Evolutionary conservation across 1,140 invertebrate species (phyloP), one percentile per base, ranked within the genome.

Genomic region (Zaprionus vittiger): DNA sequence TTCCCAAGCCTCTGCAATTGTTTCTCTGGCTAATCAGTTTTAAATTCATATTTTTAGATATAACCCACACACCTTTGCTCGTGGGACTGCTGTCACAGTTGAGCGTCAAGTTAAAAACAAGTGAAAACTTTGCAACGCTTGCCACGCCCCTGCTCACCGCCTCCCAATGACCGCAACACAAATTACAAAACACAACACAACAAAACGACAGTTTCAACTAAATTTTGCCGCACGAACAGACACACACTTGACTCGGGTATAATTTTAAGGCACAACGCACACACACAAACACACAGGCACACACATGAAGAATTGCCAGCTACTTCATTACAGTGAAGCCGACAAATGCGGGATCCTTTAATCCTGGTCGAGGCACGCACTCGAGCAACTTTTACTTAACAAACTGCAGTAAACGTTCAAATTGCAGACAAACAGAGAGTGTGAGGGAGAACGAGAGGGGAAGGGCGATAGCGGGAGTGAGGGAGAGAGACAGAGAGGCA

Each of bases 381-480:
- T 57, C 54, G 67, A 49, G n/a, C 57, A 89, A 90, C 81, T 89
- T 89, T 89, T 79, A 80, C 74, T 83, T 79, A 84, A 84, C 71
- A 76, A 84, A 83, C 55, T 80, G 83, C 80, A 87, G 77, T 86
- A 87, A 86, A 73, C 75, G 74, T 67, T 81, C 64, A 82, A 79
- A 83, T 87, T 83, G 64, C 77, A 74, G 61, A 56, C 55, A 57
- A 31, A 56, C 49, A 66, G 11, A 26, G 20, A 14, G 47, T 4
- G n/a, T 3, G n/a, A 17, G 41, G 7, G 41, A 44, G 41, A 44
- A 5, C 0, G 2, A 9, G 7, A 31, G 28, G 1, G 6, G 5
- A 6, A n/a, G 38, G n/a, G 15, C 14, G 38, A 44, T 7, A 44
- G n/a, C 2, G 41, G 5, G 38, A 2, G n/a, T 6, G n/a, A 3